Evolutionary conservation across 2,113 vertebrate genomes (phyloP).

Genomic region (Zosterops hypoxanthus): DNA sequence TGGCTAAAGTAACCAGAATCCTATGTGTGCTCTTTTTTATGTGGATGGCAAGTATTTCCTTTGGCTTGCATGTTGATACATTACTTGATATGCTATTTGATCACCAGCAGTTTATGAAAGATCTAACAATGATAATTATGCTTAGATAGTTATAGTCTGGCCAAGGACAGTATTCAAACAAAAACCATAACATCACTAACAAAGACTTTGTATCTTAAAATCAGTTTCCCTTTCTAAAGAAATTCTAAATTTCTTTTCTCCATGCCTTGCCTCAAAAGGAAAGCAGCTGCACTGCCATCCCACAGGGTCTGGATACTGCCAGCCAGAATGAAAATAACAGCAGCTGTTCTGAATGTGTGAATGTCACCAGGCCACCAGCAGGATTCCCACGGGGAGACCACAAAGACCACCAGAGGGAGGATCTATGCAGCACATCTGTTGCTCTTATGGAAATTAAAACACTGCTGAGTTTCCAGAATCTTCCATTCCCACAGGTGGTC

Average conservation of each 20-base stretch:
- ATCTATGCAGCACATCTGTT: neutral
- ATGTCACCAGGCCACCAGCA: neutral
- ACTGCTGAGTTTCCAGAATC: neutral
- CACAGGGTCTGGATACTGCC: neutral
- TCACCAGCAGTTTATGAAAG: neutral
- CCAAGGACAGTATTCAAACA: neutral
- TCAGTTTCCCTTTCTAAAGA: neutral
- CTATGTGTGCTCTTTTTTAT: neutral
- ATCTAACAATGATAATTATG: neutral
- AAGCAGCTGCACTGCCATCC: neutral
- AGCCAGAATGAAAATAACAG: neutral
- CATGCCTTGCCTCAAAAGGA: neutral
- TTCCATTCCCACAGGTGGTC: neutral
- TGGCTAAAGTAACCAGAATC: neutral
- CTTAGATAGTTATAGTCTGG: neutral
- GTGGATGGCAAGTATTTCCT: neutral
- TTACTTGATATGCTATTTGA: neutral
- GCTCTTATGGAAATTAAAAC: neutral
- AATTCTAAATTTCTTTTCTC: neutral
- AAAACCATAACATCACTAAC: neutral
- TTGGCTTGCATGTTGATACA: neutral
- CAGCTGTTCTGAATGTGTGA: conserved; percentile 24
- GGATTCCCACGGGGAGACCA: neutral
- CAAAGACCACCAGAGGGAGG: neutral
- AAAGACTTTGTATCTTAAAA: neutral